These are phyloP conservation scores for Danaus melanippus DNA, from an alignment of 1,140 invertebrate genomes.

Conservation along the genomic window DNA sequence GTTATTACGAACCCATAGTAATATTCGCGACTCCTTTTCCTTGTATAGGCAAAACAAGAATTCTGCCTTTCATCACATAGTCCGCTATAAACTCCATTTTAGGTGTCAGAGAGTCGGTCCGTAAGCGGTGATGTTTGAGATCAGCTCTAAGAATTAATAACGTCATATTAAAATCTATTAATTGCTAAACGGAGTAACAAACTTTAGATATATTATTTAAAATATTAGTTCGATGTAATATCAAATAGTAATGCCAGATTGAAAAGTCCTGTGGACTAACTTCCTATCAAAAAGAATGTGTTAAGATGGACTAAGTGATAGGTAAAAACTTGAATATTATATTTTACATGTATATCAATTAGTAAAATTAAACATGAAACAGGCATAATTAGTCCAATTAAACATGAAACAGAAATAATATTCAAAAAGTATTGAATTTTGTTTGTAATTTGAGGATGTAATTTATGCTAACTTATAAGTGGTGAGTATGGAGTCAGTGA, in stretches of 20 bases:
- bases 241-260: no score
- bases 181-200: no score
- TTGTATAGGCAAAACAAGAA: slow-evolving; percentile 79
- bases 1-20: slow-evolving; percentile 73
- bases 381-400: neutral
- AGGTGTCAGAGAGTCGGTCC: slow-evolving; percentile 64
- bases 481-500: slow-evolving; percentile 68
- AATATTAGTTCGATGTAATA: no score
- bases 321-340: no score
- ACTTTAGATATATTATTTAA: no score
- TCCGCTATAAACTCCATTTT: slow-evolving; percentile 75
- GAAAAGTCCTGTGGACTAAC: no score
- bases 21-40: slow-evolving; percentile 80
- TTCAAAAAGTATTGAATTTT: neutral
- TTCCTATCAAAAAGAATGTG: no score
- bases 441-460: no score
- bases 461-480: slow-evolving; percentile 66
- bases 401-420: neutral
- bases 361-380: neutral
- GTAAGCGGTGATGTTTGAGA: slow-evolving; percentile 54
- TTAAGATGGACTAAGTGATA: no score
- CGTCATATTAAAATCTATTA: no score
- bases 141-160: slow-evolving; percentile 43
- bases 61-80: slow-evolving; percentile 79
- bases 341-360: no score